These are phyloP conservation scores for Platysteira castanea DNA, from an alignment of 2,113 vertebrate species.

Conservation along the genomic window DNA sequence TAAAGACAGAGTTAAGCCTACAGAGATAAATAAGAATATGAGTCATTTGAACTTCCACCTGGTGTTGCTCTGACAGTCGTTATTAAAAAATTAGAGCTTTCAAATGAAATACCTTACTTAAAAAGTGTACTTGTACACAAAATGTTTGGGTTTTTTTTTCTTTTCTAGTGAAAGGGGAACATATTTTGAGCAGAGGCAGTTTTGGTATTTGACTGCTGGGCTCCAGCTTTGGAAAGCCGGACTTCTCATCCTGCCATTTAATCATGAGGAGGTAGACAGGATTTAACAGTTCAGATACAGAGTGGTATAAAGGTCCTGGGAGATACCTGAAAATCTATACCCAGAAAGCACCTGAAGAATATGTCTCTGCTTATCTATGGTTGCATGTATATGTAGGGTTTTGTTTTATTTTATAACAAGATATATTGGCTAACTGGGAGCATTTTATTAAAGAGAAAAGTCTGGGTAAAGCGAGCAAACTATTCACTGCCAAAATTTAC, in stretches of 20 bases:
- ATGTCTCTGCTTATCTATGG: background rate
- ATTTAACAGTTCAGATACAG: background rate
- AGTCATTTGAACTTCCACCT: background rate
- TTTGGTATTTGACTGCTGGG: background rate
- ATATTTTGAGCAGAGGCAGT: background rate
- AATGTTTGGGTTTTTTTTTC: background rate
- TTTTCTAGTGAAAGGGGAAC: background rate
- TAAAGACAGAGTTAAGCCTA: background rate
- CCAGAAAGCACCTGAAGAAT: background rate
- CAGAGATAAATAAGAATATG: background rate
- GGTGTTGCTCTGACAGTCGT: background rate
- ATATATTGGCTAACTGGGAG: conserved; percentile 41
- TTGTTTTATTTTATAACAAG: conserved; percentile 49
- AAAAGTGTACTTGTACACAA: background rate
- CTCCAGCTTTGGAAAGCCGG: background rate
- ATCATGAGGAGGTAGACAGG: background rate
- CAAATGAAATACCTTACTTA: background rate
- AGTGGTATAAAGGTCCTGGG: background rate
- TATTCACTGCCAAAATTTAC: conserved; percentile 67
- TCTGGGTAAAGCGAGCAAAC: conserved; percentile 43
- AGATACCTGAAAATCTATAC: background rate
- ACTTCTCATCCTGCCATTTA: background rate
- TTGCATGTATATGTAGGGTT: background rate
- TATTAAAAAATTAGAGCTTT: background rate
- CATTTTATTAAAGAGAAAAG: conserved; percentile 54